A percentile compares a stretch with the other conserved stretches of the same genome.
These are phyloP conservation scores for Brachyopa scutellaris DNA, from an alignment of 2,888 invertebrate species.

Conservation along the genomic window DNA sequence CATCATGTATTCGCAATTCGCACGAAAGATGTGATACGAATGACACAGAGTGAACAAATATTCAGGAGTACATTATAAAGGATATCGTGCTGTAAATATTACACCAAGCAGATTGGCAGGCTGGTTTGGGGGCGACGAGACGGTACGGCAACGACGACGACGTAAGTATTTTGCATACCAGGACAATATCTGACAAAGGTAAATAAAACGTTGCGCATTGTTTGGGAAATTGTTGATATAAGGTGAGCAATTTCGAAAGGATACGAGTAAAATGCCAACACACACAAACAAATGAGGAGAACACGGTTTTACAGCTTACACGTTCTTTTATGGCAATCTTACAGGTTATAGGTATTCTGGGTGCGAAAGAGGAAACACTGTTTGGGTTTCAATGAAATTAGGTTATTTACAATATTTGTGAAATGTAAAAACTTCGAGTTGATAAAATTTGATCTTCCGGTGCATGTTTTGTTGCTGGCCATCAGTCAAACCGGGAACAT, in stretches of 20 bases:
- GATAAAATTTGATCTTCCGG: too few species aligned
- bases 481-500: too few species aligned
- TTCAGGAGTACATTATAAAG: constrained; percentile 56
- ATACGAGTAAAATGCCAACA: too few species aligned
- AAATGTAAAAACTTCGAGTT: too few species aligned
- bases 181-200: constrained; percentile 62
- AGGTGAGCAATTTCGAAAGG: constrained; percentile 55
- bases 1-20: constrained; percentile 41
- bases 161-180: constrained; percentile 47
- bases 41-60: constrained; percentile 59
- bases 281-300: constrained; percentile 42
- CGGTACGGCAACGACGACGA: neutral
- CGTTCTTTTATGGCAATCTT: constrained; percentile 55
- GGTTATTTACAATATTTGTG: constrained; percentile 48
- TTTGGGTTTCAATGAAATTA: constrained; percentile 36
- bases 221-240: constrained; percentile 67
- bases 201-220: constrained; percentile 69
- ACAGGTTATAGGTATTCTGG: constrained; percentile 64
- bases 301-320: constrained; percentile 59
- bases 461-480: too few species aligned
- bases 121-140: neutral
- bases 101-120: constrained; percentile 17
- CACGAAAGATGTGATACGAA: constrained; percentile 41
- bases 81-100: constrained; percentile 58
- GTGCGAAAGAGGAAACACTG: constrained; percentile 9